phyloP scores from a whole-genome alignment of 1,140 invertebrate species.

The Diorhabda carinulata region DNA sequence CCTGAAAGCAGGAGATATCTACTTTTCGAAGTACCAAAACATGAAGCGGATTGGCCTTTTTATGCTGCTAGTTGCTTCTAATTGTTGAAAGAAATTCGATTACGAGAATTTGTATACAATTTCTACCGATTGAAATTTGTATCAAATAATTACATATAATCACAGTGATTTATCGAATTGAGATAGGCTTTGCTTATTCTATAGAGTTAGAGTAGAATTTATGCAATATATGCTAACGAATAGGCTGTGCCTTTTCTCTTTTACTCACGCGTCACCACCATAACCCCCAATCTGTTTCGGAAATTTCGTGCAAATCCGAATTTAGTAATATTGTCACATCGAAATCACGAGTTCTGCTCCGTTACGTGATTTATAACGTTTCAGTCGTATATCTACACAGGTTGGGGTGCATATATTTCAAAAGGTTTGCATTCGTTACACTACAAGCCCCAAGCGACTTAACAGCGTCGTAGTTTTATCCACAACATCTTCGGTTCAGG shows the following conservation, averaged over 20 bases:
- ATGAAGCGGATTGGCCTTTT: too few relatives aligned
- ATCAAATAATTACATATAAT: too few relatives aligned
- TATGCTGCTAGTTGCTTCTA: too few relatives aligned
- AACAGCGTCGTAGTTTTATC: neutral
- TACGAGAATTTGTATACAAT: too few relatives aligned
- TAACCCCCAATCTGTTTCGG: neutral
- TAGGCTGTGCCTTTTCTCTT: neutral
- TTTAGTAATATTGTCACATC: conserved; percentile 22
- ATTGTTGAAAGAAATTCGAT: too few relatives aligned
- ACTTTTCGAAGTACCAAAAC: too few relatives aligned
- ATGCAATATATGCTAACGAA: too few relatives aligned
- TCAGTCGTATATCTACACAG: conserved; percentile 21
- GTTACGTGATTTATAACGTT: conserved; percentile 23
- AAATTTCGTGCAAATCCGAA: conserved; percentile 15
- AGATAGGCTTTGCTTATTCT: too few relatives aligned
- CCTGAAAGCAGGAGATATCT: too few relatives aligned
- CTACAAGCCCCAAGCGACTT: conserved; percentile 12
- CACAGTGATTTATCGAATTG: too few relatives aligned
- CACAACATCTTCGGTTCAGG: neutral
- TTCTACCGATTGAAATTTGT: too few relatives aligned
- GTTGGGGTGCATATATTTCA: conserved; percentile 23
- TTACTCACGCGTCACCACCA: neutral
- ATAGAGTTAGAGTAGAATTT: too few relatives aligned
- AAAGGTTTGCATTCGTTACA: conserved; percentile 22
- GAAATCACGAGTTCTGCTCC: conserved; percentile 21